phyloP scores from a whole-genome alignment of 2,888 invertebrate species.

The Adelphocoris suturalis region DNA sequence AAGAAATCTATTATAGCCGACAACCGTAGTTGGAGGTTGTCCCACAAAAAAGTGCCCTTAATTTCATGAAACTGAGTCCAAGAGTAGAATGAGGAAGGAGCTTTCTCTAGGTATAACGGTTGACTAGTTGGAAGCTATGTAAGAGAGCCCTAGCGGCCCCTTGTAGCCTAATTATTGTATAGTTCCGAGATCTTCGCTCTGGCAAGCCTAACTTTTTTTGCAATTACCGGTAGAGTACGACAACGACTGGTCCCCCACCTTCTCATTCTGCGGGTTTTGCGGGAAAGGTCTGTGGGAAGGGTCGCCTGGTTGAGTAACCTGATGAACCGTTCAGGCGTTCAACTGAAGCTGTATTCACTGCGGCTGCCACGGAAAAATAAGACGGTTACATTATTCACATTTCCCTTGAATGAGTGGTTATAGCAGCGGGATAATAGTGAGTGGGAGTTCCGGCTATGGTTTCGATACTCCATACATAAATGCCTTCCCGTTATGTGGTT shows the following conservation, averaged over 20 bases:
- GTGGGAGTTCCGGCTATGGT: no score
- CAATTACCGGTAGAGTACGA: slow-evolving; percentile 7
- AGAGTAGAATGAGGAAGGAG: slow-evolving; percentile 57
- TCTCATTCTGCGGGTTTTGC: slow-evolving; percentile 7
- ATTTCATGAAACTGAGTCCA: slow-evolving; percentile 58
- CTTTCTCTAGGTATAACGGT: slow-evolving; percentile 59
- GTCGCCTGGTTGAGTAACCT: slow-evolving; percentile 25
- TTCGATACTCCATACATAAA: no score
- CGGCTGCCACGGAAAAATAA: neutral
- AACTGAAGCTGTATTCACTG: neutral
- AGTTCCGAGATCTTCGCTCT: slow-evolving; percentile 25
- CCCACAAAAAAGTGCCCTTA: slow-evolving; percentile 59
- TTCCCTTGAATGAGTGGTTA: no score
- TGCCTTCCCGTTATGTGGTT: no score
- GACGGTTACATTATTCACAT: no score
- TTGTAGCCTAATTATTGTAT: slow-evolving; percentile 50
- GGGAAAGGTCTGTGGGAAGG: neutral
- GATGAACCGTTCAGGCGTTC: slow-evolving; percentile 1
- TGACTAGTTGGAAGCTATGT: slow-evolving; percentile 51
- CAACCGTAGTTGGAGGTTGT: slow-evolving; percentile 34
- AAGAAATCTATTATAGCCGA: slow-evolving; percentile 10
- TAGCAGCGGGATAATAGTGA: no score
- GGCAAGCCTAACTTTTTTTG: slow-evolving; percentile 6
- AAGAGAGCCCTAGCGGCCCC: slow-evolving; percentile 30
- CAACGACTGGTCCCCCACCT: neutral